A percentile compares a stretch with the other conserved stretches of the same genome.
These are phyloP conservation scores for Ctena decussata DNA, from an alignment of 2,888 invertebrate genomes.

Conservation along the genomic window DNA sequence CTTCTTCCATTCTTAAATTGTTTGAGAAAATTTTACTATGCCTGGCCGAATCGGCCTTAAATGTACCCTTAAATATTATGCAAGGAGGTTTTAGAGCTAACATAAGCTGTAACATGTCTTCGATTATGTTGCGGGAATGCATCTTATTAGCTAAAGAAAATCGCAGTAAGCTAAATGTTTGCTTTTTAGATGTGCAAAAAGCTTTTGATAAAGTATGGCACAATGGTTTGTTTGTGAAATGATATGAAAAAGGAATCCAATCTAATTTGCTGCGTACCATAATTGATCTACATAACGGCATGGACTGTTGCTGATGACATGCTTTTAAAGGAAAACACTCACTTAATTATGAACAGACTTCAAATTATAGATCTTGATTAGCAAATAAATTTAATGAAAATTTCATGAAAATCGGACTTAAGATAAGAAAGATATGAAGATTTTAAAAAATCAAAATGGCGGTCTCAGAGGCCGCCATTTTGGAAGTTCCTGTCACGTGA, in stretches of 20 bases:
- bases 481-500: too few species aligned
- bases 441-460: too few species aligned
- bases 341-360: too few species aligned
- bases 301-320: constrained; percentile 41
- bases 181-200: constrained; percentile 28
- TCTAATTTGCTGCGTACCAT: too few species aligned
- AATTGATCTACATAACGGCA: too few species aligned
- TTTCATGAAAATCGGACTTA: too few species aligned
- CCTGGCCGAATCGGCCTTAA: not conserved
- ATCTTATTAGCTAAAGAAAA: constrained; percentile 20
- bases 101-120: constrained; percentile 37
- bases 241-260: not conserved
- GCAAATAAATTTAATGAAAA: too few species aligned
- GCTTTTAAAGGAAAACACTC: too few species aligned
- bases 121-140: constrained; percentile 36
- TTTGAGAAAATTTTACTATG: constrained; percentile 29
- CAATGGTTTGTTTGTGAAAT: constrained; percentile 27
- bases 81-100: constrained; percentile 28
- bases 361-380: too few species aligned
- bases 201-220: constrained; percentile 37
- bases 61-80: constrained; percentile 1
- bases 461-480: too few species aligned
- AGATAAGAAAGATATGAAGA: too few species aligned
- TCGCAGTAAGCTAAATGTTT: constrained; percentile 8
- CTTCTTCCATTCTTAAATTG: constrained; percentile 28